Percentiles rank a stretch among this genome's conserved stretches.
phyloP scores from a whole-genome alignment of 2,888 invertebrate genomes.

The Eueremaeus valkanovi region DNA sequence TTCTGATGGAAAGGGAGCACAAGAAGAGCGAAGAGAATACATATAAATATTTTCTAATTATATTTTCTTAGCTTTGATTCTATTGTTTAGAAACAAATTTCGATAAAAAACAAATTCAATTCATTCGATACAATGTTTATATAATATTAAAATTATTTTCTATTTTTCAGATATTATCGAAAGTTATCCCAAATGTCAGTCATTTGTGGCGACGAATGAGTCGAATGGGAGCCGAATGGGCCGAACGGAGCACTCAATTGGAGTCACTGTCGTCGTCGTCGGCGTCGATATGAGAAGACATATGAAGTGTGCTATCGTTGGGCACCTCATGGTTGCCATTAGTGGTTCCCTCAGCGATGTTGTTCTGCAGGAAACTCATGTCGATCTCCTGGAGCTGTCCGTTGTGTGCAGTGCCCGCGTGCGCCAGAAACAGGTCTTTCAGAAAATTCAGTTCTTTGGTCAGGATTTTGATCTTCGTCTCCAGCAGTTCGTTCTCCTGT shows the following conservation, averaged over 20 bases:
- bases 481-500: slow-evolving; percentile 71
- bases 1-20: neutral
- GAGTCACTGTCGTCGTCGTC: slow-evolving; percentile 22
- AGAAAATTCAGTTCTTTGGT: slow-evolving; percentile 73
- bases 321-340: neutral
- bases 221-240: neutral
- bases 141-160: no score
- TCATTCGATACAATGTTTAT: no score
- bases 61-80: no score
- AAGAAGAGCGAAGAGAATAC: neutral
- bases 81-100: neutral
- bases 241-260: neutral
- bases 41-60: no score
- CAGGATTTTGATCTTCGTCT: slow-evolving; percentile 74
- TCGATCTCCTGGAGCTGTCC: slow-evolving; percentile 51
- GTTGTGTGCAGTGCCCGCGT: slow-evolving; percentile 61
- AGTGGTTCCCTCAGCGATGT: neutral
- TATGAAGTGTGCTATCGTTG: neutral
- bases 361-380: neutral
- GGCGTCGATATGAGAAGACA: slow-evolving; percentile 6
- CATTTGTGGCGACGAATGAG: neutral
- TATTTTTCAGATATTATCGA: neutral
- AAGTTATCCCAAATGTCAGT: neutral
- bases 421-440: slow-evolving; percentile 74
- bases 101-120: no score